These are phyloP conservation scores for Pogonus chalceus DNA, from an alignment of 1,140 invertebrate species.

Conservation along the genomic window DNA sequence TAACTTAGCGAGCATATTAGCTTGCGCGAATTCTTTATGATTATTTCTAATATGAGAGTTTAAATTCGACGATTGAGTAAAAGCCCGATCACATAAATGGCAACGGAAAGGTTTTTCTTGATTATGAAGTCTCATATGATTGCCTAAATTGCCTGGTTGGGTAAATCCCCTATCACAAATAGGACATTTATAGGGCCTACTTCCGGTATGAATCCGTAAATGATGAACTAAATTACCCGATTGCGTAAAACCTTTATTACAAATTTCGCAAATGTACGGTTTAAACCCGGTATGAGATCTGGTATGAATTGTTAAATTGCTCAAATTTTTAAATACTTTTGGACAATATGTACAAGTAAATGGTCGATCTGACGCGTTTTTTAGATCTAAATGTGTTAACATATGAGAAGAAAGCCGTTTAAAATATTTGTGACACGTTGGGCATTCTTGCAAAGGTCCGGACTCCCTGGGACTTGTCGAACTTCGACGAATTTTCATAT, in stretches of 20 bases:
- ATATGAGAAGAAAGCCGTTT: slow-evolving; percentile 30
- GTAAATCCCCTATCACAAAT: slow-evolving; percentile 36
- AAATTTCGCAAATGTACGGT: slow-evolving; percentile 42
- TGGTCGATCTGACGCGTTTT: slow-evolving; percentile 18
- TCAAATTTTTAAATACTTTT: slow-evolving; percentile 29
- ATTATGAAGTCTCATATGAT: slow-evolving; percentile 52
- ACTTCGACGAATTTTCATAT: background rate
- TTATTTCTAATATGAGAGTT: slow-evolving; percentile 26
- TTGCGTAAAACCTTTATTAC: slow-evolving; percentile 42
- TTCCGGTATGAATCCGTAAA: slow-evolving; percentile 40
- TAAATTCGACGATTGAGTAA: slow-evolving; percentile 32
- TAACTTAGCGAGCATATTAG: too few species aligned
- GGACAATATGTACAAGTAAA: slow-evolving; percentile 28
- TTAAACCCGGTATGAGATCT: slow-evolving; percentile 44
- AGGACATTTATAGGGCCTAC: slow-evolving; percentile 31
- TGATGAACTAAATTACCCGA: slow-evolving; percentile 47
- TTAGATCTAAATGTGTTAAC: slow-evolving; percentile 26
- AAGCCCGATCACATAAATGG: slow-evolving; percentile 41
- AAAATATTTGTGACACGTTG: slow-evolving; percentile 32
- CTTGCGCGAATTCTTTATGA: slow-evolving; percentile 16
- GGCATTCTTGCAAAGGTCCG: slow-evolving; percentile 30
- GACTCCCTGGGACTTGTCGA: slow-evolving; percentile 20
- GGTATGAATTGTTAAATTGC: slow-evolving; percentile 29
- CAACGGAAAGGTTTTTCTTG: slow-evolving; percentile 62
- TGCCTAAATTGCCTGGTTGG: slow-evolving; percentile 39